Evolutionary conservation across 2,113 vertebrate genomes (phyloP), one percentile per base, ranked within the genome.

Genomic region (Cottus gobio): DNA sequence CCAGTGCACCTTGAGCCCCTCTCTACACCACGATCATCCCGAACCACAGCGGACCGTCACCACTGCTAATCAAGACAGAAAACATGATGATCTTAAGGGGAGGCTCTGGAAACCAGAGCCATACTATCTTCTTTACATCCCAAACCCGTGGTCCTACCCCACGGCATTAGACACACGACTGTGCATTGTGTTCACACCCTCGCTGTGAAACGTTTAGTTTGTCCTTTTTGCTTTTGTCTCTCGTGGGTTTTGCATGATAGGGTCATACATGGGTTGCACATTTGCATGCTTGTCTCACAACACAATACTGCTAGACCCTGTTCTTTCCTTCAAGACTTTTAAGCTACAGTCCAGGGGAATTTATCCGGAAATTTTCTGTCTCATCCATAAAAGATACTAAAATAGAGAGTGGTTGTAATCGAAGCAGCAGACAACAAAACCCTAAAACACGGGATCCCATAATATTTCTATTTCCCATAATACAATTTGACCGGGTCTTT

Each of bases 161-260:
- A 65, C 52, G 70, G 92, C 90, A 85, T 88, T 87, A 80, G 75
- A 85, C 80, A 78, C 67, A 26, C 15, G 15, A 56, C 52, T 79
- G 36, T 48, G 24, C 65, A 72, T 76, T 61, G 57, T 79, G 73
- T 83, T 87, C 70, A 85, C 84, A 5, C 26, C 5, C 22, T 66
- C 9, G 20, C 68, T 85, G 79, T 87, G 69, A 86, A 85, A 82
- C 6, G 4, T 50, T 73, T 67, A 81, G 64, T 71, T 71, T 71
- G 66, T 92, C 71, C 71, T 66, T 2, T 60, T 39, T 80, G 18
- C 78, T 65, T 69, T 26, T 58, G 1, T 77, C 63, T 80, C 56
- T 34, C 16, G 57, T 13, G 46, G 30, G 78, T 77, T 90, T 89
- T 91, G 91, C 89, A 92, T 87, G 89, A 89, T 61, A 68, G 75